phyloP scores from a whole-genome alignment of 2,797 vertebrate species.

The Myotis vivesi region DNA sequence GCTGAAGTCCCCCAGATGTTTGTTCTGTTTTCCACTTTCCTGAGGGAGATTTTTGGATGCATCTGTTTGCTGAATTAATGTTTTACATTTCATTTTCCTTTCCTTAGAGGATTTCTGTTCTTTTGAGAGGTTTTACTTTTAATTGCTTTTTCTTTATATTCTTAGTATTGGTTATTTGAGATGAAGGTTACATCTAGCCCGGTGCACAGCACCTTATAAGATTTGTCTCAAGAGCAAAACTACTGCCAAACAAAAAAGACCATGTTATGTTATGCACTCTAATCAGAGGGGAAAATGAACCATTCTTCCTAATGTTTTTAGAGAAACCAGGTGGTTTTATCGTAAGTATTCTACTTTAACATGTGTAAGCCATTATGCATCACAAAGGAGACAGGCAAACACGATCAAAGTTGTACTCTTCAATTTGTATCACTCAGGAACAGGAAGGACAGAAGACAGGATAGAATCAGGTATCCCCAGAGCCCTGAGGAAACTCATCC shows the following conservation, averaged over 20 bases:
- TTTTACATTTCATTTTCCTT: conserved; percentile 34
- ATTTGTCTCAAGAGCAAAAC: background rate
- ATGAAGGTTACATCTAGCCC: background rate
- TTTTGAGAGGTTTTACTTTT: conserved; percentile 26
- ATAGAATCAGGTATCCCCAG: background rate
- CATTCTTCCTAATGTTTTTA: background rate
- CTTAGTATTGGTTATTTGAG: background rate
- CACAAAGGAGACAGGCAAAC: conserved; percentile 41
- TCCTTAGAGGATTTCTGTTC: conserved; percentile 2
- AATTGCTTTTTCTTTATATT: conserved; percentile 13
- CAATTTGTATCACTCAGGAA: conserved; percentile 37
- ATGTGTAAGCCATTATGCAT: conserved; percentile 62
- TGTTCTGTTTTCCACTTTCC: conserved; percentile 19
- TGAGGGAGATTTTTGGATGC: conserved; percentile 13
- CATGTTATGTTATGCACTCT: background rate
- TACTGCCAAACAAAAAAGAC: background rate
- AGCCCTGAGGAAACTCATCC: background rate
- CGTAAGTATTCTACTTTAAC: conserved; percentile 35
- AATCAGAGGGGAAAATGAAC: background rate
- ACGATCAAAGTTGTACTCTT: conserved; percentile 49
- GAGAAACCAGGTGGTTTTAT: conserved; percentile 63
- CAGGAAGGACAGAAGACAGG: background rate
- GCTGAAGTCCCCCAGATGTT: conserved; percentile 65
- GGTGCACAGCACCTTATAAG: background rate
- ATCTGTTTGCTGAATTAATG: conserved; percentile 48